phyloP scores from a whole-genome alignment of 2,113 vertebrate genomes.

The Ariopsis seemanni region DNA sequence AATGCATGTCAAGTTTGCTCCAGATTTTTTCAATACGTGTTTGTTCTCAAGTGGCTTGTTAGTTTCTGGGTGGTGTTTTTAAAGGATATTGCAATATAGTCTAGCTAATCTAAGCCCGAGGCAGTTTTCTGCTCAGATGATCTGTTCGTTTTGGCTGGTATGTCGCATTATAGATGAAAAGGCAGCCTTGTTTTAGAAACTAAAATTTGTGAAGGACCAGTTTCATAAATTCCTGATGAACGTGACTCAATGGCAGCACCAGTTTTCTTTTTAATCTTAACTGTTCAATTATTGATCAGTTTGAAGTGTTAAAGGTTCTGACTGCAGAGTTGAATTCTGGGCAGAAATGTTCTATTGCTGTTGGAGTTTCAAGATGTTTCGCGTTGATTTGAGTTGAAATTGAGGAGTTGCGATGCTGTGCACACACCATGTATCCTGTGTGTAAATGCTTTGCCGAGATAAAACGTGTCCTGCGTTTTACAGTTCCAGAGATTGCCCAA shows the following conservation, averaged over 20 bases:
- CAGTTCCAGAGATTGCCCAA: too few relatives aligned
- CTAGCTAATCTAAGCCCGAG: background rate
- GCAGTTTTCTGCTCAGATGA: background rate
- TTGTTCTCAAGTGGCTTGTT: background rate
- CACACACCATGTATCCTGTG: too few relatives aligned
- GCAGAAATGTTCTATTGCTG: too few relatives aligned
- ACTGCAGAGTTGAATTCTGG: too few relatives aligned
- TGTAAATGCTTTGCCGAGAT: too few relatives aligned
- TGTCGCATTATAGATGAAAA: background rate
- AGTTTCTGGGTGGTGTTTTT: constrained; percentile 5
- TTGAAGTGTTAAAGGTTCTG: background rate
- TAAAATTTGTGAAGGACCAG: background rate
- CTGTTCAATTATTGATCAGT: background rate
- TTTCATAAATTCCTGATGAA: background rate
- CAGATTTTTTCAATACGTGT: background rate
- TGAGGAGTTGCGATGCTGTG: too few relatives aligned
- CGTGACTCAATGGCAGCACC: background rate
- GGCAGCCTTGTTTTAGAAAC: background rate
- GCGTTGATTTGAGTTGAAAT: too few relatives aligned
- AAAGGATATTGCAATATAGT: background rate
- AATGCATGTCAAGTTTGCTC: background rate
- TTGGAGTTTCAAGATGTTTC: too few relatives aligned
- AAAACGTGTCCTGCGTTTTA: too few relatives aligned
- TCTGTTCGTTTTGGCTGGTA: background rate
- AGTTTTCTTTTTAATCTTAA: background rate